Conservation (phyloP, 2,113 vertebrate species). For the Calonectris borealis region DNA sequence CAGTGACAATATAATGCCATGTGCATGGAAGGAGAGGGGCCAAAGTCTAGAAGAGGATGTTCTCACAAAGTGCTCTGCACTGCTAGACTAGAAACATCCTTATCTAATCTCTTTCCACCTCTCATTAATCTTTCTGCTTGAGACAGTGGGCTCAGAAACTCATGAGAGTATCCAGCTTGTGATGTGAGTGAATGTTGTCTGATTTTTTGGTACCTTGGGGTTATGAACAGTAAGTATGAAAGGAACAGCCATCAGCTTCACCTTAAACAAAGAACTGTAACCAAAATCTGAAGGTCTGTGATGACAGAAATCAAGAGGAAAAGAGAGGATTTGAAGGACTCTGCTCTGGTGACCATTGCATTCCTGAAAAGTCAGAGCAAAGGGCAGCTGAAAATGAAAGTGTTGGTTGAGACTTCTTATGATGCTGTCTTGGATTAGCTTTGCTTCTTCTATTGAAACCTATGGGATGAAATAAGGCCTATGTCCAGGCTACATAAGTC, state of each 20-base stretch:
- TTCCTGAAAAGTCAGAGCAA: not conserved
- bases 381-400: not conserved
- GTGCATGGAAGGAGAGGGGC: rapidly evolving
- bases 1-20: not conserved
- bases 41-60: not conserved
- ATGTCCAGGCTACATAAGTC: not conserved
- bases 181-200: not conserved
- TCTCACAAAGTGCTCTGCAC: not conserved
- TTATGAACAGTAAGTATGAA: not conserved
- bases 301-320: not conserved
- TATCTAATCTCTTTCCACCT: not conserved
- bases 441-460: not conserved
- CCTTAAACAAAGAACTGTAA: not conserved
- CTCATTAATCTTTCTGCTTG: not conserved
- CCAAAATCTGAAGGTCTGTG: not conserved
- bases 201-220: not conserved
- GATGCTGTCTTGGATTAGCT: not conserved
- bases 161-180: not conserved
- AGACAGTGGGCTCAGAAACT: not conserved
- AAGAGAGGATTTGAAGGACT: not conserved
- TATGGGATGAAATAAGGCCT: not conserved
- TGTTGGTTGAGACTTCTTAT: not conserved
- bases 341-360: not conserved
- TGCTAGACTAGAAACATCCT: not conserved
- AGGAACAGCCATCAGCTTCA: not conserved